Evolutionary conservation across 2,888 invertebrate species (phyloP), one percentile per base, ranked within the genome.

Genomic region (Cordilura impudica): DNA sequence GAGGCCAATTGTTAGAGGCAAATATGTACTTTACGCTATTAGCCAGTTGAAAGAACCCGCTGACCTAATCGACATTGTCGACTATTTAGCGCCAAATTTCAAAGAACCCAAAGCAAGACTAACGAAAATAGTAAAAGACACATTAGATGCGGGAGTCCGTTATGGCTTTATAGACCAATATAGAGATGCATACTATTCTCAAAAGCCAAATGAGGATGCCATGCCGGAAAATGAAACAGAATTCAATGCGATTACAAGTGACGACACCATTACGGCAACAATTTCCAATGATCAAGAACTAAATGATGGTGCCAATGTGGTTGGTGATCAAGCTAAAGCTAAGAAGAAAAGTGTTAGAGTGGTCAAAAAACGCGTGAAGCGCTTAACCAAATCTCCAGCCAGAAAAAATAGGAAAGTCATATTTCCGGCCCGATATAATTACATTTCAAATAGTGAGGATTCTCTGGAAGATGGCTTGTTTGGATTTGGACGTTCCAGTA

Each of bases 71-170:
- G 35, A 65, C 0, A 72, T 72, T 29, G 35, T 72, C 0, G 21
- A 43, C 6, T 7, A 56, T 23, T 45, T 72, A 8, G n/a, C 35
- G 10, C 0, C n/a, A 7, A 65, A 26, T 0, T 47, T n/a, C 3
- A 4, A 56, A 18, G n/a, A 10, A 1, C 54, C 54, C n/a, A 47
- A 47, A 3, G 31, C 63, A 1, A 14, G 16, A 6, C 14, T 65
- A 26, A 4, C 14, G 5, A 26, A 63, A 39, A 14, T 3, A 1
- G 29, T 43, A 12, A 54, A 63, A 63, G 10, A 1, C 8, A 23
- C 54, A 31, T n/a, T 72, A 10, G 47, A 72, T 3, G 63, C 45
- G 18, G 72, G 72, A 14, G 54, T 72, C 6, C 35, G 53, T 12
- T 51, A 39, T 26, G 73, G 56, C 1, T 58, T 18, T 35, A 12